Percentiles rank a stretch among this genome's conserved stretches.
phyloP scores from a whole-genome alignment of 2,797 vertebrate species.

The Carcharodon carcharias region DNA sequence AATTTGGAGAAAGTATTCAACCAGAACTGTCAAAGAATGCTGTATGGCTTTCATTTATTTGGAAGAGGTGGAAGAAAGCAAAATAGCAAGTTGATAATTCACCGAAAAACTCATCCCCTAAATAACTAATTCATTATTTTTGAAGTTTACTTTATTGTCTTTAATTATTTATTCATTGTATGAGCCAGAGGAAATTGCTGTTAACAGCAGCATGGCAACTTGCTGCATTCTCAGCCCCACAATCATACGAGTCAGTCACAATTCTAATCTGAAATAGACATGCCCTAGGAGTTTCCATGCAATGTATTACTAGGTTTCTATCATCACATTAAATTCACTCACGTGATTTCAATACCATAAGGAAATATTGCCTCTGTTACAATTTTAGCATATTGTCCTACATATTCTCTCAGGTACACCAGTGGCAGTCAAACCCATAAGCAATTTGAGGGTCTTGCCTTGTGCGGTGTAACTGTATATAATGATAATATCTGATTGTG shows the following conservation, averaged over 20 bases:
- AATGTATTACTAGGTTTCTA: no score
- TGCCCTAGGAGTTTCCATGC: no score
- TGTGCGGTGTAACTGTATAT: background rate
- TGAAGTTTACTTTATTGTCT: background rate
- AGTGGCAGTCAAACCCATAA: background rate
- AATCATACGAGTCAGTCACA: background rate
- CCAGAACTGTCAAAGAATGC: background rate
- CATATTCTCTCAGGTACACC: background rate
- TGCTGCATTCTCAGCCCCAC: background rate
- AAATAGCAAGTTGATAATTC: background rate
- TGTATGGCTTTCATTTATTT: background rate
- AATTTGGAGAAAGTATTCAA: background rate
- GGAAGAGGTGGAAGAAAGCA: background rate
- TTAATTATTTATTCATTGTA: background rate
- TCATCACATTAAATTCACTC: no score
- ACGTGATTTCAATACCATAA: background rate
- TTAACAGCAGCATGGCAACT: background rate
- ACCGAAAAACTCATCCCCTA: background rate
- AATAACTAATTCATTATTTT: background rate
- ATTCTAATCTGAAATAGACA: background rate
- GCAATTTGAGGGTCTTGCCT: background rate
- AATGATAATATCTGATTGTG: no score
- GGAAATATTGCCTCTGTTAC: background rate
- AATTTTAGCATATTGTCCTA: background rate
- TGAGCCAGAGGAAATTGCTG: background rate